A percentile compares a stretch with the other conserved stretches of the same genome.
These are phyloP conservation scores for Pristionchus exspectatus DNA, from an alignment of 2,888 invertebrate genomes.

Conservation along the genomic window DNA sequence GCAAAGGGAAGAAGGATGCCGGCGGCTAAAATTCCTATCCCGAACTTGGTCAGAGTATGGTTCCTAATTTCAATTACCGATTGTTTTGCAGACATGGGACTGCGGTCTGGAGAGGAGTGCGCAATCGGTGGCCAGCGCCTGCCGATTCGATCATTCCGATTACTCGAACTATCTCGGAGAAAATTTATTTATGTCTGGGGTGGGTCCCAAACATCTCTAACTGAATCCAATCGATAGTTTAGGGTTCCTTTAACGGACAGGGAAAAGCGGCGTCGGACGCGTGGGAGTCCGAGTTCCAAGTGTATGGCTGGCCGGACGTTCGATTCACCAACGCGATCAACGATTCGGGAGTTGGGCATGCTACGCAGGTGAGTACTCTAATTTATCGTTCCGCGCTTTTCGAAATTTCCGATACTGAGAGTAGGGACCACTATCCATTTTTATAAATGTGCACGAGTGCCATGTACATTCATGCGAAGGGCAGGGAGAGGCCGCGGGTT, in stretches of 20 bases:
- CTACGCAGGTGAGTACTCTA: not conserved
- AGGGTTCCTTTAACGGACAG: not conserved
- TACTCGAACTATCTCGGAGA: not conserved
- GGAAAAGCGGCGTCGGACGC: not conserved
- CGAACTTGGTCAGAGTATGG: not conserved
- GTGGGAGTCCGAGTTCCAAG: not conserved
- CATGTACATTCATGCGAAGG: no score
- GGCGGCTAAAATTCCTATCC: not conserved
- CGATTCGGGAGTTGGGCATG: slow-evolving; percentile 61
- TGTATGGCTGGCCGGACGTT: not conserved
- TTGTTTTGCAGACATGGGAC: not conserved
- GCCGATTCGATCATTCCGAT: not conserved
- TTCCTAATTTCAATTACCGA: not conserved
- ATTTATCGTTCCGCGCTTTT: not conserved
- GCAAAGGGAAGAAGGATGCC: slow-evolving; percentile 43
- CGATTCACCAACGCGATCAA: slow-evolving; percentile 30
- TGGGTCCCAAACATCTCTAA: not conserved
- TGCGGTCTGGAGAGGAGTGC: slow-evolving; percentile 6
- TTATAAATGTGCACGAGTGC: no score
- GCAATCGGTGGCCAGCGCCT: not conserved
- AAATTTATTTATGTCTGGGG: not conserved
- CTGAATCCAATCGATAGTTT: not conserved
- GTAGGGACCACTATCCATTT: not conserved
- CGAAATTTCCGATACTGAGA: not conserved
- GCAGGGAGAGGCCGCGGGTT: no score